Percentiles rank a stretch among this genome's conserved stretches.
Evolutionary conservation across 2,797 vertebrate genomes (phyloP).

Genomic region (Chaenodraco wilsoni): DNA sequence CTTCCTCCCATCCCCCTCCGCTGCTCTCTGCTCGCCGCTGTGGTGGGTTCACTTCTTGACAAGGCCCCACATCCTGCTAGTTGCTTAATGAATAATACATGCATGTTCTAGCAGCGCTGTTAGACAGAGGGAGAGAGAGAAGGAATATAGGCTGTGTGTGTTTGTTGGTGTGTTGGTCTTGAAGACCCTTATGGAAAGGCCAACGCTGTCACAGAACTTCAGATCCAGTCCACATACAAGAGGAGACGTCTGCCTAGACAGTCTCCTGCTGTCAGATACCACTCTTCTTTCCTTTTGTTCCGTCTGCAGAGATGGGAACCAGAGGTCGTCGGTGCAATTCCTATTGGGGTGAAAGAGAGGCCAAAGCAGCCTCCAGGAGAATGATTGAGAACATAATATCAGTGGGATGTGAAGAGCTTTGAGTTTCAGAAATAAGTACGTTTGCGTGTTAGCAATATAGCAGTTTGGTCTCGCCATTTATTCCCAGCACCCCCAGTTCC

Average conservation of each 20-base stretch:
- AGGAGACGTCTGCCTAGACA: conserved; percentile 39
- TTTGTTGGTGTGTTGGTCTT: conserved; percentile 34
- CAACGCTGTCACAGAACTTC: conserved; percentile 66
- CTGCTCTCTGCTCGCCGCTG: conserved; percentile 41
- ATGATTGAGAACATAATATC: conserved; percentile 37
- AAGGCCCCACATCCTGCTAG: conserved; percentile 77
- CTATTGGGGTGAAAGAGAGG: conserved; percentile 24
- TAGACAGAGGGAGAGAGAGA: conserved; percentile 49
- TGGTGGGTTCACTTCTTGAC: conserved; percentile 76
- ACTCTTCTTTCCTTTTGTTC: conserved; percentile 13
- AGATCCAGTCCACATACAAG: conserved; percentile 53
- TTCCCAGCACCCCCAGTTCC: conserved; percentile 40
- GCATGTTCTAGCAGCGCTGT: conserved; percentile 64
- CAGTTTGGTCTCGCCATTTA: conserved; percentile 44
- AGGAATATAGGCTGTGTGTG: conserved; percentile 40
- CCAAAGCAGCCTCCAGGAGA: conserved; percentile 20
- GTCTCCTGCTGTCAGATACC: conserved; percentile 30
- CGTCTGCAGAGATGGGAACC: conserved; percentile 20
- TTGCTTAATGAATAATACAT: conserved; percentile 83
- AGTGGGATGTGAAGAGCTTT: conserved; percentile 37
- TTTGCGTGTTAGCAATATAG: conserved; percentile 25
- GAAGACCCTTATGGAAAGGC: conserved; percentile 62
- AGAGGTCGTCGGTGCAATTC: conserved; percentile 45
- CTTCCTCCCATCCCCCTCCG: conserved; percentile 31
- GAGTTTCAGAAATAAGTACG: conserved; percentile 33